A percentile compares a stretch with the other conserved stretches of the same genome.
Evolutionary conservation across 2,888 invertebrate species (phyloP).

Genomic region (Agonopterix heracliana): DNA sequence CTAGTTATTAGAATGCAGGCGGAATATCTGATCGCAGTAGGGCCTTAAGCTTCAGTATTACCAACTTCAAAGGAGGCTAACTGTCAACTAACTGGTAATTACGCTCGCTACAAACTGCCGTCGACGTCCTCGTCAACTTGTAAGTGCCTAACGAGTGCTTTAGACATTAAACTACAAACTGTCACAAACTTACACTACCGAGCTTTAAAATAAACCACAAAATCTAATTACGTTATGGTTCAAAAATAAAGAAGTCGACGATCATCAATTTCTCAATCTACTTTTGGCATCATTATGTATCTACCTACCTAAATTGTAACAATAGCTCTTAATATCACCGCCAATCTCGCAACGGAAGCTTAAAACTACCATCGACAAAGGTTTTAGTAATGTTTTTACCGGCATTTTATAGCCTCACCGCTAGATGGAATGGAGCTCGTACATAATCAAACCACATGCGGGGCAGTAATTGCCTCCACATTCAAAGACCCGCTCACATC

Average conservation of each 20-base stretch:
- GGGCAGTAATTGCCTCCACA: constrained; percentile 74
- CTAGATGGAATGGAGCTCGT: constrained; percentile 65
- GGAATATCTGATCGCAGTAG: constrained; percentile 32
- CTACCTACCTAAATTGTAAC: constrained; percentile 46
- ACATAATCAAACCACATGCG: constrained; percentile 76
- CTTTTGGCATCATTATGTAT: constrained; percentile 17
- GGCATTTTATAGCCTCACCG: constrained; percentile 56
- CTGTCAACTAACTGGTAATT: constrained; percentile 56
- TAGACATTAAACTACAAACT: background rate
- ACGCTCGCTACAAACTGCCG: constrained; percentile 36
- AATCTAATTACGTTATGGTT: constrained; percentile 21
- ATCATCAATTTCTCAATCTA: constrained; percentile 32
- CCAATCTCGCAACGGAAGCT: constrained; percentile 74
- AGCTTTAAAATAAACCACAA: constrained; percentile 26
- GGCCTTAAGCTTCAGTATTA: constrained; percentile 35
- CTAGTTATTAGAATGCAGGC: constrained; percentile 15
- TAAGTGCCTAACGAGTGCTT: constrained; percentile 18
- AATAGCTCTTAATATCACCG: constrained; percentile 57
- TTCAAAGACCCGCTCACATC: constrained; percentile 74
- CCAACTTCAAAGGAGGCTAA: constrained; percentile 49
- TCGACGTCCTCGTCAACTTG: constrained; percentile 18
- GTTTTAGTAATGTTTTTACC: constrained; percentile 66
- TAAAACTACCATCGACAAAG: constrained; percentile 56
- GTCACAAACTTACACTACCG: constrained; percentile 14
- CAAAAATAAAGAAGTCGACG: constrained; percentile 20